Evolutionary conservation across 1,140 invertebrate genomes (phyloP), one percentile per base, ranked within the genome.

Genomic region (Megalonaias nervosa): DNA sequence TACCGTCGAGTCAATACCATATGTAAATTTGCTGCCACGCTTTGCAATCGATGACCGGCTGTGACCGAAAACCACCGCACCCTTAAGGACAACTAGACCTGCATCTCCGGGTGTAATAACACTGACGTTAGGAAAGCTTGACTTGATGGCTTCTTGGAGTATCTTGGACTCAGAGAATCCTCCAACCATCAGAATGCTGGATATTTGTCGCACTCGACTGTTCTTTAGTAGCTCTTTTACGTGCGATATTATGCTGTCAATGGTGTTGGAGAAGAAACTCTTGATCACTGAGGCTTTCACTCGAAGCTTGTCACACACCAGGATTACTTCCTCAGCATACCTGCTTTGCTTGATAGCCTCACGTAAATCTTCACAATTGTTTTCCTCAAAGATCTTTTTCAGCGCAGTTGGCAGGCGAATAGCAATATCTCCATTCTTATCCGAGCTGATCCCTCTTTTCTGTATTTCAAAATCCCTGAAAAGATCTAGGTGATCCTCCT

Each of bases 131-230:
- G 67, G 72, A 38, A 75, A 78, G 4, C 62, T 64, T 56, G 71
- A 23, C 55, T 57, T 61, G n/a, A 81, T 60, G 3, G 64, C 73
- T 19, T 71, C 15, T 15, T 66, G 64, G 26, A 81, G 67, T 11
- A 78, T 65, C 23, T 72, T 60, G 2, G 71, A 81, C 61, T 74
- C 76, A 5, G 80, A 81, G 55, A 78, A 81, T 11, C 80, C 80
- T 16, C 80, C 80, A 15, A 81, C 80, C 76, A 81, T 75, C 64
- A 81, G 31, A 23, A 81, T 72, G 17, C 61, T 69, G 1, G 71
- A 69, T 26, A 81, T 74, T 12, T 62, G 65, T 62, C 59, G 38
- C 38, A 48, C 38, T 48, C 38, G 6, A 48, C 38, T 48, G 6
- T 11, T 5, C 0, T 48, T 48, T 11, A 48, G 11, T 11, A 48